These are phyloP conservation scores for Ypsolopha scabrella DNA, from an alignment of 2,888 invertebrate genomes.

Conservation along the genomic window DNA sequence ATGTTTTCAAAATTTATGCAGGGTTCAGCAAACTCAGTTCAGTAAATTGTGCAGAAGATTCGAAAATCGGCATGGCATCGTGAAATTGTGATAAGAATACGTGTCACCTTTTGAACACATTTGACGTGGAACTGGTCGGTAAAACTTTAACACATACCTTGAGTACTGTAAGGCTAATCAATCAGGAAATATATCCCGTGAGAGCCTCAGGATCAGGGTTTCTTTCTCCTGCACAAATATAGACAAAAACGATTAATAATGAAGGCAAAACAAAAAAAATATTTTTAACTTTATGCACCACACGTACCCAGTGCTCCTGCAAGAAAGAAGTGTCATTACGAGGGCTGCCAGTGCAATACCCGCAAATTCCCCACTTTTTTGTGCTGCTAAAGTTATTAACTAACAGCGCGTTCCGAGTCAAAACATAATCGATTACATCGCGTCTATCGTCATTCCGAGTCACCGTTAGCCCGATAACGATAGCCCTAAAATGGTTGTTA, in stretches of 20 bases:
- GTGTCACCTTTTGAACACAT: conserved; percentile 68
- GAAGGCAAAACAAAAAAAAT: conserved; percentile 24
- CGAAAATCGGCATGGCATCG: conserved; percentile 34
- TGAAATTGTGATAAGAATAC: conserved; percentile 38
- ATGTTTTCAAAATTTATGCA: too few relatives aligned
- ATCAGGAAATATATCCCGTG: conserved; percentile 49
- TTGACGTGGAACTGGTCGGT: conserved; percentile 64
- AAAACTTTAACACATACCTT: conserved; percentile 51
- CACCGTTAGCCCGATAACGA: too few relatives aligned
- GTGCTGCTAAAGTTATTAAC: too few relatives aligned
- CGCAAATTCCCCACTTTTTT: too few relatives aligned
- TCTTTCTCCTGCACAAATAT: conserved; percentile 48
- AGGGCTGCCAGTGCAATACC: background rate
- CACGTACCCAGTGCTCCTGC: conserved; percentile 61
- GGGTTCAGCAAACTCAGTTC: background rate
- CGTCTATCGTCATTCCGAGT: too few relatives aligned
- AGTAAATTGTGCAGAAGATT: background rate
- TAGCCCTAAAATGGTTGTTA: too few relatives aligned
- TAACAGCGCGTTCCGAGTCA: too few relatives aligned
- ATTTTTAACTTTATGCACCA: conserved; percentile 14
- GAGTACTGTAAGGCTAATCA: conserved; percentile 63
- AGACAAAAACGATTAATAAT: conserved; percentile 21
- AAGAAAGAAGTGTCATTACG: conserved; percentile 19
- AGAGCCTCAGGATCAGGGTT: conserved; percentile 53
- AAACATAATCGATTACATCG: too few relatives aligned